These are phyloP conservation scores for Mesopsocus fuscifrons DNA, from an alignment of 2,888 invertebrate species.

Conservation along the genomic window DNA sequence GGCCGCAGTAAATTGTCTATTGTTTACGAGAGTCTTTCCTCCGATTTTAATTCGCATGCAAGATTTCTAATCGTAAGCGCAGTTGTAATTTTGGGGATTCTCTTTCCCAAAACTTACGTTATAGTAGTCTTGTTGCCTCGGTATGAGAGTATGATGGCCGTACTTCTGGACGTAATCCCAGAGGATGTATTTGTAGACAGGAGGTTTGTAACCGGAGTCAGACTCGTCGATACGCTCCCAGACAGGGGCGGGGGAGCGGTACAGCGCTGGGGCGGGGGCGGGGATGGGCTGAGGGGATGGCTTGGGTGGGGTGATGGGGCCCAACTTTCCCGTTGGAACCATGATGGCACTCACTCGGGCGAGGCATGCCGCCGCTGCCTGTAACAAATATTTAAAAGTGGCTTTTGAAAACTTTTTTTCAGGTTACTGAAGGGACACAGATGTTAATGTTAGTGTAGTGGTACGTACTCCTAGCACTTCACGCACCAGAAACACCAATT, in stretches of 20 bases:
- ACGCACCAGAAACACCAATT: too few species aligned
- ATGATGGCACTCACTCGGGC: not conserved
- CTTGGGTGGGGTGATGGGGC: conserved; percentile 6
- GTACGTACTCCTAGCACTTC: too few species aligned
- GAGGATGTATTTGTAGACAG: conserved; percentile 7
- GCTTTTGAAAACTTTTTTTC: too few species aligned
- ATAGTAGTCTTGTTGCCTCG: conserved; percentile 1
- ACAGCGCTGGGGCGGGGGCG: not conserved
- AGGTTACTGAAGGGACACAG: too few species aligned
- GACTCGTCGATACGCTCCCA: conserved; percentile 4
- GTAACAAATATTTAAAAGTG: too few species aligned
- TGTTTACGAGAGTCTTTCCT: too few species aligned
- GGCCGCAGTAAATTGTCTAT: too few species aligned
- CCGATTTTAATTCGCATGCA: too few species aligned
- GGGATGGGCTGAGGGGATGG: not conserved
- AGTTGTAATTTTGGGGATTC: too few species aligned
- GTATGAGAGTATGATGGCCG: not conserved
- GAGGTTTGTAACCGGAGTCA: not conserved
- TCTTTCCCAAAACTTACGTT: conserved; percentile 6
- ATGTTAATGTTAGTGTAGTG: too few species aligned
- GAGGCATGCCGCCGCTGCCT: too few species aligned
- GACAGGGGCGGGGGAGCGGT: not conserved
- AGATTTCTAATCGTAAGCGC: too few species aligned
- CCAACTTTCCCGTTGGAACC: conserved; percentile 4
- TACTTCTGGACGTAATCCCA: conserved; percentile 3